A percentile compares a stretch with the other conserved stretches of the same genome.
Evolutionary conservation across 2,797 vertebrate species (phyloP).

Genomic region (Platalea minor): DNA sequence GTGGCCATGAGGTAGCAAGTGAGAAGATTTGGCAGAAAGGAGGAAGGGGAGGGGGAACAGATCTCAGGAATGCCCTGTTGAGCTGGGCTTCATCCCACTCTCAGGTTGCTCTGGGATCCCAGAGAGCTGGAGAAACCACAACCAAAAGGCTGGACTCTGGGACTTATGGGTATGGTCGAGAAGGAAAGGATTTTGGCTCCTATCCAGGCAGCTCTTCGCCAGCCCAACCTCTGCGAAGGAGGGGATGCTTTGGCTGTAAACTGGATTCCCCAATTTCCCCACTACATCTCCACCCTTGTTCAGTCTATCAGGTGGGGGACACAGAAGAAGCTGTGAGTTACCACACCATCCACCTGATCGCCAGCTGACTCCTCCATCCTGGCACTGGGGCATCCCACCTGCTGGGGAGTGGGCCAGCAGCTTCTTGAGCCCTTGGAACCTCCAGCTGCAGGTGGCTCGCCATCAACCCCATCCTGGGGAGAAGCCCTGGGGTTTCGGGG

Average conservation of each 20-base stretch:
- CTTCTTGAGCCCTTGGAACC: background rate
- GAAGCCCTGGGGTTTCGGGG: background rate
- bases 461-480: background rate
- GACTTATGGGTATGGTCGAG: background rate
- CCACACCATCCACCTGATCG: rapidly evolving
- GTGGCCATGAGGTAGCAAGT: background rate
- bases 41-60: background rate
- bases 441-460: background rate
- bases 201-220: background rate
- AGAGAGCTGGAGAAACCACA: background rate
- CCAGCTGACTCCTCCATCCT: background rate
- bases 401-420: background rate
- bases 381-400: background rate
- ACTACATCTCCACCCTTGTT: background rate
- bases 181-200: background rate
- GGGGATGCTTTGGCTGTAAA: background rate
- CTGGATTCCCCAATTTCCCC: rapidly evolving
- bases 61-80: background rate
- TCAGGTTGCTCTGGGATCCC: background rate
- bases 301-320: background rate
- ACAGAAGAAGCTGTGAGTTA: background rate
- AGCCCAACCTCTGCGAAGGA: background rate
- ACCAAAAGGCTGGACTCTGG: background rate
- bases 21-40: background rate
- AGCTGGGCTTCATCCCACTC: background rate